These are phyloP conservation scores for Drosophila serrata DNA, from an alignment of 1,140 invertebrate genomes.

Conservation along the genomic window DNA sequence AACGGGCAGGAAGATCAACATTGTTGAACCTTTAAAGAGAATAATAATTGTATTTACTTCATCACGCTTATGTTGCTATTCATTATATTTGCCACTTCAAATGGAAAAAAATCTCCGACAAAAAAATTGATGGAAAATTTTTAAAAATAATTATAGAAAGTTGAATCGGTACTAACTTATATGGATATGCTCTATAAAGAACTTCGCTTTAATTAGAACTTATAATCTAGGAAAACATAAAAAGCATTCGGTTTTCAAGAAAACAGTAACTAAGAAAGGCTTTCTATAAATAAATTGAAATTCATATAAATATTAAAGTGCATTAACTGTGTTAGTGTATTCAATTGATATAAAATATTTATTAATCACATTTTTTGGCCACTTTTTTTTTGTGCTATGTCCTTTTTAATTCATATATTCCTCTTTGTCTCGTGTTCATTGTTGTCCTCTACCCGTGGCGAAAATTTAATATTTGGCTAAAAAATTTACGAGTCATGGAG, in stretches of 20 bases:
- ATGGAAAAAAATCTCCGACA: constrained; percentile 27
- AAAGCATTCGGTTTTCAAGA: not conserved
- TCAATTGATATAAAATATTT: not conserved
- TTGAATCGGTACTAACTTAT: not conserved
- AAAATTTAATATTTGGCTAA: constrained; percentile 68
- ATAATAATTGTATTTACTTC: constrained; percentile 36
- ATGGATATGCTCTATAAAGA: not conserved
- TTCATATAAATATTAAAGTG: not conserved
- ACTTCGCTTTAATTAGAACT: not conserved
- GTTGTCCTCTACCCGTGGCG: constrained; percentile 7
- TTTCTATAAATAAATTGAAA: not conserved
- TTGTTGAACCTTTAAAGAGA: constrained; percentile 34
- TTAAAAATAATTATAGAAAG: not conserved
- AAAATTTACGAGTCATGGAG: constrained; percentile 46
- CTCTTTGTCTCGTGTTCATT: constrained; percentile 14
- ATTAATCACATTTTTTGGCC: constrained; percentile 8
- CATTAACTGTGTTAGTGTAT: constrained; percentile 14
- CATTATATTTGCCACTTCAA: constrained; percentile 53
- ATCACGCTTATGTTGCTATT: constrained; percentile 43
- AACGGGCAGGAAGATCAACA: constrained; percentile 28
- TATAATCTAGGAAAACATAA: not conserved
- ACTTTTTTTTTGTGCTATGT: constrained; percentile 11
- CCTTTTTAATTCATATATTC: constrained; percentile 8
- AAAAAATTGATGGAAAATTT: not conserved
- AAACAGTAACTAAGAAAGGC: not conserved